phyloP scores from a whole-genome alignment of 2,113 vertebrate species.

The Pelusios castaneus region DNA sequence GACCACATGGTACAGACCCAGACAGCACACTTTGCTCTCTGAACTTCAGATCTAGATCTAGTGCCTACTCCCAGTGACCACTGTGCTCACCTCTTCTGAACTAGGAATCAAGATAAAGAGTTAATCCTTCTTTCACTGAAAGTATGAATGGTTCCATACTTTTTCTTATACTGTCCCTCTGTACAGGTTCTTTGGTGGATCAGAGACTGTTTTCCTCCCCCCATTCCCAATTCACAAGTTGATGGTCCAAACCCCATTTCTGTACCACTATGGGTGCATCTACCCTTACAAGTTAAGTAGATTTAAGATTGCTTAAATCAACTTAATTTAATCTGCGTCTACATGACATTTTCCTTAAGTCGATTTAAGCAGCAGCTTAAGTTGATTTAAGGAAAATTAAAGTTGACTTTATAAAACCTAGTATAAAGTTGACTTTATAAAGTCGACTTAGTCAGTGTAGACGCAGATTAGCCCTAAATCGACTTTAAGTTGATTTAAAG shows the following conservation, averaged over 20 bases:
- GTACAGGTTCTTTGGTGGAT: not conserved
- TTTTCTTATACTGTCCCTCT: not conserved
- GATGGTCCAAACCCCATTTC: not conserved
- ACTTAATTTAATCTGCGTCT: too few species aligned
- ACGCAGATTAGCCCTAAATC: too few species aligned
- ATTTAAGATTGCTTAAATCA: too few species aligned
- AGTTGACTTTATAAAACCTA: too few species aligned
- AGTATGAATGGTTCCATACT: not conserved
- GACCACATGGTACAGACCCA: not conserved
- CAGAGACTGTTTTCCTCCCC: not conserved
- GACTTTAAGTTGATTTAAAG: too few species aligned
- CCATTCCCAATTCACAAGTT: not conserved
- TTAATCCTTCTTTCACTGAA: not conserved
- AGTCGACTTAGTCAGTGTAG: too few species aligned
- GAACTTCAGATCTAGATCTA: not conserved
- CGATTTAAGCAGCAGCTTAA: too few species aligned
- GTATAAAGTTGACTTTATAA: too few species aligned
- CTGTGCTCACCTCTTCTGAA: not conserved
- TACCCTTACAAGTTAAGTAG: too few species aligned
- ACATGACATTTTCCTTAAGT: too few species aligned
- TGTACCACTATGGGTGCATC: too few species aligned
- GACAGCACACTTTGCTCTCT: not conserved
- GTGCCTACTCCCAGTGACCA: not conserved
- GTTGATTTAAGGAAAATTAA: too few species aligned
- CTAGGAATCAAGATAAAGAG: not conserved